These are phyloP conservation scores for Tachystola acroxantha DNA, from an alignment of 2,888 invertebrate species.

Conservation along the genomic window DNA sequence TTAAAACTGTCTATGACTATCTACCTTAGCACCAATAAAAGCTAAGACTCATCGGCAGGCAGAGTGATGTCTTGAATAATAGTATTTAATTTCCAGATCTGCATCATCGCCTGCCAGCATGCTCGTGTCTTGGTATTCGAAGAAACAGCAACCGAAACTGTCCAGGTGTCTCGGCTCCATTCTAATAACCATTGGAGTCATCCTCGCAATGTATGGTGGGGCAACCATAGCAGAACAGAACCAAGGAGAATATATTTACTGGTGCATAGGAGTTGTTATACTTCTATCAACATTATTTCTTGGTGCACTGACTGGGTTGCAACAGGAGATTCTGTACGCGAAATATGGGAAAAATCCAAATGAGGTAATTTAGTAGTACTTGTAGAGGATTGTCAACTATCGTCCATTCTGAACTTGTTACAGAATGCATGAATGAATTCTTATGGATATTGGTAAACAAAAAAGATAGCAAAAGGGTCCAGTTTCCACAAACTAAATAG, in stretches of 20 bases:
- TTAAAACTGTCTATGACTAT: too few species aligned
- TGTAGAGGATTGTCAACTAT: background rate
- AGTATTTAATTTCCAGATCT: slow-evolving; percentile 42
- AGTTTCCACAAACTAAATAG: too few species aligned
- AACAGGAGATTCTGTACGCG: slow-evolving; percentile 59
- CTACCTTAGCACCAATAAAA: background rate
- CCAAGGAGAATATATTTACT: slow-evolving; percentile 48
- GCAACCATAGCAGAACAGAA: slow-evolving; percentile 47
- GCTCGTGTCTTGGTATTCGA: slow-evolving; percentile 57
- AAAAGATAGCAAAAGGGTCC: too few species aligned
- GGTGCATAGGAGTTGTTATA: slow-evolving; percentile 60
- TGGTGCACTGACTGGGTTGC: slow-evolving; percentile 63
- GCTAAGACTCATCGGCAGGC: background rate
- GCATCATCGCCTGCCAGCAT: slow-evolving; percentile 68
- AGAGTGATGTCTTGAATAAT: background rate
- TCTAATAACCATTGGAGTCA: slow-evolving; percentile 56
- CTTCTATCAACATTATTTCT: slow-evolving; percentile 49
- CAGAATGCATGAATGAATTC: background rate
- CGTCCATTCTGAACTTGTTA: background rate
- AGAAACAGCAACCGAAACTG: slow-evolving; percentile 46
- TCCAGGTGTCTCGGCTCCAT: slow-evolving; percentile 56
- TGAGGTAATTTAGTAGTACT: slow-evolving; percentile 44
- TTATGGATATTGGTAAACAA: too few species aligned
- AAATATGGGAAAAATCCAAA: slow-evolving; percentile 67
- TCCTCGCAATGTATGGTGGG: slow-evolving; percentile 61